Conservation (phyloP, 2,113 vertebrate species). For the human region GRCh38 chr2:109530001-109530500, state of each 20-base stretch:
- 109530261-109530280: not conserved
- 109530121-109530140: not conserved
- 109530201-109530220: no score
- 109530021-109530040: not conserved
- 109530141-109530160: not conserved
- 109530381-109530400: not conserved
- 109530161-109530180: fast-evolving
- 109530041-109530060: not conserved
- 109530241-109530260: not conserved
- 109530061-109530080: not conserved
- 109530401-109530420: not conserved
- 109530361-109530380: not conserved
- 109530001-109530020: not conserved
- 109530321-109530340: not conserved
- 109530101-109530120: not conserved
- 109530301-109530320: not conserved
- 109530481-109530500: not conserved
- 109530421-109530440: not conserved
- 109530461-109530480: not conserved
- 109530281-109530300: not conserved
- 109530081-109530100: no score
- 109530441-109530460: not conserved
- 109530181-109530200: no score
- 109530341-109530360: not conserved
- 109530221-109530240: not conserved